Evolutionary conservation across 2,113 vertebrate genomes (phyloP), one percentile per base, ranked within the genome.

Genomic region (Phrynosoma blainvillii): DNA sequence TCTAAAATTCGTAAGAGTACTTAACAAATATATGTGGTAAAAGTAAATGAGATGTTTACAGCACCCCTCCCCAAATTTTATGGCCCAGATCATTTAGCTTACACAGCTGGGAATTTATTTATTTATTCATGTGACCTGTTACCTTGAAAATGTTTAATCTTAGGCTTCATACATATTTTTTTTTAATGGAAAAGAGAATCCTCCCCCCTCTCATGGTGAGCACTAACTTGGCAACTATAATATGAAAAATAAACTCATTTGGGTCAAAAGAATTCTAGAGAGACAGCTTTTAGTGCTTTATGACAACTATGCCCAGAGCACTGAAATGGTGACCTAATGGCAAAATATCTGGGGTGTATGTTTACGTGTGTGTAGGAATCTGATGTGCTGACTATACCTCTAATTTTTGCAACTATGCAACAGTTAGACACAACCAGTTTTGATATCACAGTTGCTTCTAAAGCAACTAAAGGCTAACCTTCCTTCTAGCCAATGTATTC

Each of bases 1-100:
- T 66, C 78, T 40, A 76, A 79, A 83, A 16, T 14, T 88, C 87
- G 71, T 88, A 88, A 89, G 92, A 66, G 52, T 25, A 42, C 25
- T 86, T 91, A 95, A 91, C n/a, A 88, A 88, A 40, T 65, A 83
- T 59, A 89, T 90, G 78, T 83, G 88, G 79, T 79, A 86, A 92
- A 93, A 84, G n/a, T 88, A 5, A 90, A 25, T 54, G 74, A 89
- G 78, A 4, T 85, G 30, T 76, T 88, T 79, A 82, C 90, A 62
- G 84, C 82, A 77, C 81, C 65, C 20, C 27, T 5, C 27, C 14
- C 11, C 1, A 3, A 32, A 36, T 74, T 0, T 21, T 86, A 89
- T 7, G 93, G 85, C 89, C 62, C 30, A 84, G 85, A 65, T 84
- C 0, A 1, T 86, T 79, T 68, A 88, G 90, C 79, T 95, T 81